phyloP scores from a whole-genome alignment of 2,888 invertebrate genomes.

The Drosophila phalerata region DNA sequence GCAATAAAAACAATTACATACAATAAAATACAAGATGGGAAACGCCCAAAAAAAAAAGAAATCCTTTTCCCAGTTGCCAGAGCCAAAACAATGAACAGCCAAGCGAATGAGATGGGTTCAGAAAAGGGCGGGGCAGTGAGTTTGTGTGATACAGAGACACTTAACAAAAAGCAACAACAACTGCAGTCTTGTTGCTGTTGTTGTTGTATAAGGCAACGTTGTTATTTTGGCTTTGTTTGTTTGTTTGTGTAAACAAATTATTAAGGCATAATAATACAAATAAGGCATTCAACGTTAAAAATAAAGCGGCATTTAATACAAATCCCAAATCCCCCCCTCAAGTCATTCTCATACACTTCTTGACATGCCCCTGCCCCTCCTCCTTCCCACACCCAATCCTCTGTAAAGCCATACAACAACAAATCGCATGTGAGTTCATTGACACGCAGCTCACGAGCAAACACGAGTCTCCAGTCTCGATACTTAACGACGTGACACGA shows the following conservation, averaged over 20 bases:
- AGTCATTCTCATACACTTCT: not conserved
- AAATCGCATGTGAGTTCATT: slow-evolving; percentile 78
- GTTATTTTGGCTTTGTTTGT: slow-evolving; percentile 37
- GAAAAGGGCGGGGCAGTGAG: slow-evolving; percentile 35
- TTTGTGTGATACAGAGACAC: slow-evolving; percentile 14
- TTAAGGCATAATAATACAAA: slow-evolving; percentile 70
- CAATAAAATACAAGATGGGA: slow-evolving; percentile 23
- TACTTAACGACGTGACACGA: slow-evolving; percentile 53
- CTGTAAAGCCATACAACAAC: slow-evolving; percentile 70
- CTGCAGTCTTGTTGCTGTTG: slow-evolving; percentile 1
- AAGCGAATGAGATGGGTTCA: slow-evolving; percentile 23
- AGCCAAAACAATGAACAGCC: slow-evolving; percentile 30
- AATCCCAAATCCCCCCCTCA: slow-evolving; percentile 19
- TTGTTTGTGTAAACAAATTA: slow-evolving; percentile 74
- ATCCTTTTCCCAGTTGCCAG: slow-evolving; percentile 42
- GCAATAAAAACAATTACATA: slow-evolving; percentile 33
- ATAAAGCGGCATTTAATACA: slow-evolving; percentile 67
- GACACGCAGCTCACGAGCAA: slow-evolving; percentile 68
- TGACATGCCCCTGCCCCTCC: not conserved
- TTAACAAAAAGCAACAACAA: slow-evolving; percentile 31
- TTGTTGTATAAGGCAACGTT: slow-evolving; percentile 33
- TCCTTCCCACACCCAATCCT: not conserved
- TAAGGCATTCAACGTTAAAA: slow-evolving; percentile 63
- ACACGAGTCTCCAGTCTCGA: slow-evolving; percentile 37
- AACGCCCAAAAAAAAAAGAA: slow-evolving; percentile 45